Base-by-base conservation (phyloP, 2,113 vertebrate genomes). In the Thryonomys swinderianus region DNA sequence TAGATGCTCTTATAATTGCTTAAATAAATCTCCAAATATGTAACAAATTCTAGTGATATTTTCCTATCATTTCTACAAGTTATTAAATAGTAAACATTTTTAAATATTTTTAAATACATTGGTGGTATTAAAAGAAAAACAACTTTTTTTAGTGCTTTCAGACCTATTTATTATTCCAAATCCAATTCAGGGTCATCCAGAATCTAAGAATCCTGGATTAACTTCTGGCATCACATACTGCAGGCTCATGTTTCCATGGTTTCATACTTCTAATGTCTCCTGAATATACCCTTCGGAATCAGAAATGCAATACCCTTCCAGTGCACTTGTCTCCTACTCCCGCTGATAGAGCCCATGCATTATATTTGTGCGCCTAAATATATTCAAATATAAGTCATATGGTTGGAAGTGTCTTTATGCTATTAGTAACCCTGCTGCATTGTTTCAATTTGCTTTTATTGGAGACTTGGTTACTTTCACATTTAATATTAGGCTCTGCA, bases 141-240 rank as follows among this genome's bases (percentile, higher is more conserved):
- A 40, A 51, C 18, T 11, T 9, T 18, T 48, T 67, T 88, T 74
- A 85, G 42, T 73, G 10, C 51, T 79, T 88, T 88, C 79, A 81
- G 71, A 88, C 3, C 21, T 78, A 88, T 83, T 73, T 96, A 92
- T 88, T 95, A 90, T 84, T 92, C 64, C 79, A 97, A 82, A 92
- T 87, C 37, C 51, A 71, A 18, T 81, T 13, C 14, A 82, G 40
- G 86, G 21, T 53, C 74, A 89, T 93, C 30, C 67, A 88, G 74
- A 95, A 96, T 91, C 95, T 95, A 95, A 48, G 84, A 95, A 90
- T 51, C 10, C n/a, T 88, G 53, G 45, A 86, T 59, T 94, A 53
- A 93, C 80, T 71, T 87, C 73, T 92, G 53, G 6, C 61, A 88
- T 42, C 55, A 57, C 55, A 59, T 67, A 90, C 71, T 74, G 55